These are phyloP conservation scores for Empidonax traillii DNA, from an alignment of 2,113 vertebrate genomes.

Conservation along the genomic window DNA sequence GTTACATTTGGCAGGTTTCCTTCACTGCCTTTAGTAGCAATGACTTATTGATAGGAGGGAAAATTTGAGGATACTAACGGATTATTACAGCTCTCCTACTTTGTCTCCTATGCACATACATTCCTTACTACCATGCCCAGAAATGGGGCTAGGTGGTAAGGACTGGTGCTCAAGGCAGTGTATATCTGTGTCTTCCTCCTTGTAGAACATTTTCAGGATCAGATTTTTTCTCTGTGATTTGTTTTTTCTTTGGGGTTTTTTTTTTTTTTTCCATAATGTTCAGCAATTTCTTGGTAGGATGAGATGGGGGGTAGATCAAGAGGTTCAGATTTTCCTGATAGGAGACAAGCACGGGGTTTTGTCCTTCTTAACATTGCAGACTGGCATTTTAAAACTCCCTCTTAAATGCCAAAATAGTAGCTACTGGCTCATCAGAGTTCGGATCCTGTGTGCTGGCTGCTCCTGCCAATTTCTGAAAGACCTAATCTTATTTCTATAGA, in stretches of 20 bases:
- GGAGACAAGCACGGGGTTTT: fast-evolving
- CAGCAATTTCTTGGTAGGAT: not conserved
- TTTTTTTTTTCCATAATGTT: not conserved
- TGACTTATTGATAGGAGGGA: not conserved
- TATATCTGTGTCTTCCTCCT: not conserved
- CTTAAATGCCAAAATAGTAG: not conserved
- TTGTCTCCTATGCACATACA: not conserved
- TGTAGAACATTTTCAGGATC: not conserved
- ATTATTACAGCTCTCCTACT: not conserved
- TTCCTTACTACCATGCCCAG: not conserved
- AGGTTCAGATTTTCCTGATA: not conserved
- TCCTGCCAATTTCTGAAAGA: not conserved
- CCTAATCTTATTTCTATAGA: not conserved
- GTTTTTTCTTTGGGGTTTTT: not conserved
- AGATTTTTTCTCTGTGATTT: not conserved
- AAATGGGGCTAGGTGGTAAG: not conserved
- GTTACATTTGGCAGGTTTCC: slow-evolving; percentile 35
- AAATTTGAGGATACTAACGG: not conserved
- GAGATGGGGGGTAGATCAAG: not conserved
- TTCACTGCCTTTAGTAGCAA: not conserved
- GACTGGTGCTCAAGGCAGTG: not conserved
- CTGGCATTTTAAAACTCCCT: not conserved
- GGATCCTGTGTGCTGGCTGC: not conserved
- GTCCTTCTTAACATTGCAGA: not conserved
- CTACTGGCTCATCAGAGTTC: not conserved